Conservation (phyloP, 2,113 vertebrate species). For the Pseudorasbora parva region DNA sequence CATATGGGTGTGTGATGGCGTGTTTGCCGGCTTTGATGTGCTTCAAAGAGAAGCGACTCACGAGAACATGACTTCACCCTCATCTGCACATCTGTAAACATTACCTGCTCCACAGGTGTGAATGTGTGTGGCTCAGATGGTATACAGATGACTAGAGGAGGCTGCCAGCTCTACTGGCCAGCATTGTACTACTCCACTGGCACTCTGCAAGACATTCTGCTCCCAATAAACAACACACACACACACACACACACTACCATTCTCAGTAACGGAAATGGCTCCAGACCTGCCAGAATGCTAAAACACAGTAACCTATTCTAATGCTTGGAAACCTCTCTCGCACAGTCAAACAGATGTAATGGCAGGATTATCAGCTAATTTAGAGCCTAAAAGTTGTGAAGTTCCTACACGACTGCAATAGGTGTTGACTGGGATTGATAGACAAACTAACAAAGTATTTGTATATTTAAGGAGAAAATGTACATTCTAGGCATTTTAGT, state of each 20-base stretch:
- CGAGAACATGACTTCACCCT: constrained; percentile 33
- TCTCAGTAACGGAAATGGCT: constrained; percentile 6
- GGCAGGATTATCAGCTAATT: background rate
- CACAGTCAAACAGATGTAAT: background rate
- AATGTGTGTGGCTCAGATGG: constrained; percentile 25
- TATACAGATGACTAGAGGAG: constrained; percentile 29
- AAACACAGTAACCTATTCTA: constrained; percentile 2
- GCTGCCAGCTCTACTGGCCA: background rate
- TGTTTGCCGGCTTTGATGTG: constrained; percentile 17
- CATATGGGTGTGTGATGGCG: background rate
- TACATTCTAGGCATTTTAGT: background rate
- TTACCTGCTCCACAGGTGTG: constrained; percentile 39
- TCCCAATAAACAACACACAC: constrained; percentile 4
- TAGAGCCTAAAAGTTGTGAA: background rate
- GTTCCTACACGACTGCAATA: background rate
- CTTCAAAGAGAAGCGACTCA: constrained; percentile 37
- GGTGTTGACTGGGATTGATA: background rate
- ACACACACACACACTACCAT: background rate
- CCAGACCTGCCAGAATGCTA: background rate
- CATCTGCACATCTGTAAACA: constrained; percentile 41
- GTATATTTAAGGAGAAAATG: background rate
- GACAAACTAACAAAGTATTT: background rate
- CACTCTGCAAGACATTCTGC: background rate
- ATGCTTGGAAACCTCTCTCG: background rate
- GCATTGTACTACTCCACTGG: background rate